phyloP scores from a whole-genome alignment of 2,888 invertebrate genomes.

The Vandiemenella viatica region DNA sequence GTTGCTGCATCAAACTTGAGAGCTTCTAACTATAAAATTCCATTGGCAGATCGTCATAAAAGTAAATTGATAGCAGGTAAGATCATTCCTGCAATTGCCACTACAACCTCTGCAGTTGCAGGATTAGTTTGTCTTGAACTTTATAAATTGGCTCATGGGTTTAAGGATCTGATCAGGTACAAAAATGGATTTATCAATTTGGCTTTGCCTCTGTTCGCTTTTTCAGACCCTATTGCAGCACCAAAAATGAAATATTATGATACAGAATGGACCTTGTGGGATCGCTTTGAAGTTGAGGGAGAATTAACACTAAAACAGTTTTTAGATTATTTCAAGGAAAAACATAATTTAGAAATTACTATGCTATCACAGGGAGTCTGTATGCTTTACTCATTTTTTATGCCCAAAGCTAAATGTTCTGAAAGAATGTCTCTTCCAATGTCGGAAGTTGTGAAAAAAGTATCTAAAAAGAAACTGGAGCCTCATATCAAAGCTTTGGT shows the following conservation, averaged over 20 bases:
- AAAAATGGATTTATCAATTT: constrained; percentile 97
- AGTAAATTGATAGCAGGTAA: constrained; percentile 86
- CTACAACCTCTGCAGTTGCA: constrained; percentile 92
- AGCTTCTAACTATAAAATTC: constrained; percentile 92
- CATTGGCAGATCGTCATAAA: constrained; percentile 87
- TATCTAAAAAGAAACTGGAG: constrained; percentile 86
- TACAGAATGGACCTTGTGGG: constrained; percentile 92
- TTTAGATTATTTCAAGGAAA: constrained; percentile 79
- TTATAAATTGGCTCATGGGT: constrained; percentile 66
- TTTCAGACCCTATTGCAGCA: constrained; percentile 85
- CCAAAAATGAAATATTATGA: constrained; percentile 75
- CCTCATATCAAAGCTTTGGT: constrained; percentile 85
- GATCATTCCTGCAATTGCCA: constrained; percentile 98
- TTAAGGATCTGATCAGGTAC: constrained; percentile 50
- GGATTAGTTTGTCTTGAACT: constrained; percentile 92
- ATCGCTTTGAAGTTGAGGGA: constrained; percentile 80
- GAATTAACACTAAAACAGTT: constrained; percentile 81
- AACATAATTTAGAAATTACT: constrained; percentile 82
- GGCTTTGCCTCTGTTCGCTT: constrained; percentile 90
- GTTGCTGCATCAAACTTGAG: constrained; percentile 93
- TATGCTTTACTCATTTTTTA: constrained; percentile 98
- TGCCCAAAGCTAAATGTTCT: constrained; percentile 74
- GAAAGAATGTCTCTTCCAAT: constrained; percentile 70
- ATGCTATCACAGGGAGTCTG: constrained; percentile 98
- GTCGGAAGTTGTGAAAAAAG: constrained; percentile 75